Evolutionary conservation across 2,888 invertebrate species (phyloP), one percentile per base, ranked within the genome.

Genomic region (Drosophila sordidapex): DNA sequence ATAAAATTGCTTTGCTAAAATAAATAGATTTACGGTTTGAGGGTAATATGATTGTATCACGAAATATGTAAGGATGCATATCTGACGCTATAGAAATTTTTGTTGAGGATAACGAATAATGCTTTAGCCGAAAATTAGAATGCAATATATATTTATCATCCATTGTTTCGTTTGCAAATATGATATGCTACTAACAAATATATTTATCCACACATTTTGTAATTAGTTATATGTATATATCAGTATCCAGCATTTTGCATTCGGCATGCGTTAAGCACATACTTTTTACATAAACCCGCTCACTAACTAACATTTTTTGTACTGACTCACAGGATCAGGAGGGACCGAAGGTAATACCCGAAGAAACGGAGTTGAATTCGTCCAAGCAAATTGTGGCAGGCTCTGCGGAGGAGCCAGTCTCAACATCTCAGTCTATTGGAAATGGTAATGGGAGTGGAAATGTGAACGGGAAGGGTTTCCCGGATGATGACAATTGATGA

Each of bases 291-390:
- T 8, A 40, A 11, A 18, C 18, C 10, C 18, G 25, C 31, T 36
- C 2, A 40, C 35, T 48, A 46, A 57, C 27, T 56, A 6, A 29
- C n/a, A 33, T 35, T n/a, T 35, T 36, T 25, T 35, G 48, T 35
- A 31, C n/a, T 18, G 36, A 33, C 52, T 25, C 38, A 10, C 68
- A 93, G 93, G 93, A 93, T 81, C 91, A 91, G 71, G 93, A 93
- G 67, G 94, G 94, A 10, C 93, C 94, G 13, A 95, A 95, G 88
- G 95, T 95, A n/a, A 95, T 95, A 65, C 95, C 95, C 0, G 95
- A 95, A 85, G 95, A 95, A 82, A 90, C 91, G 51, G 92, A 92
- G 70, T 72, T 91, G 31, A 87, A 88, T 58, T 87, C 87, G 73
- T 91, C 91, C 13, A 91, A 90, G 65, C 70, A 77, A 38, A 88